Percentiles rank a stretch among this genome's conserved stretches.
Conservation (phyloP, 1,140 invertebrate genomes). For the Caenorhabditis latens region DNA sequence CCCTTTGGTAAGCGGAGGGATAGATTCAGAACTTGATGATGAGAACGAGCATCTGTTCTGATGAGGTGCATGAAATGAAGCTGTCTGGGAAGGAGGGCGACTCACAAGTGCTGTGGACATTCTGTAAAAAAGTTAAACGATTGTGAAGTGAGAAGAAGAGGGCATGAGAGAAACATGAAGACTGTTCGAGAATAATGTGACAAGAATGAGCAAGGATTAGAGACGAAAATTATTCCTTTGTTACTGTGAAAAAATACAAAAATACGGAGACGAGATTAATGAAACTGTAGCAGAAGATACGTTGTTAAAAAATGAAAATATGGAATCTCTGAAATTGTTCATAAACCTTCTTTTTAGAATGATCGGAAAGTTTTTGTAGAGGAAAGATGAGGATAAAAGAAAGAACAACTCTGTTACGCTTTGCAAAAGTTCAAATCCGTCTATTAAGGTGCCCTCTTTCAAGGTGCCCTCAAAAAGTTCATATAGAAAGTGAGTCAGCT, state of each 20-base stretch:
- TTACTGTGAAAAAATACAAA: too few relatives aligned
- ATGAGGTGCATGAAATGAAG: slow-evolving; percentile 28
- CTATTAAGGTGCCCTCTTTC: too few relatives aligned
- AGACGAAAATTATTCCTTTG: too few relatives aligned
- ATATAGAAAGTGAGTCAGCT: slow-evolving; percentile 32
- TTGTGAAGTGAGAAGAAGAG: background rate
- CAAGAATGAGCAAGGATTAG: too few relatives aligned
- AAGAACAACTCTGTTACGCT: too few relatives aligned
- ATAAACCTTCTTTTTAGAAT: too few relatives aligned
- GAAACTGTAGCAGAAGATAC: too few relatives aligned
- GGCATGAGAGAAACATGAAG: background rate
- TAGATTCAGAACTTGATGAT: slow-evolving; percentile 10
- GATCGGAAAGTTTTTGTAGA: too few relatives aligned
- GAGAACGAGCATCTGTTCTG: slow-evolving; percentile 28
- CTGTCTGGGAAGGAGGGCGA: slow-evolving; percentile 39
- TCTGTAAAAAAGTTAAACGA: background rate
- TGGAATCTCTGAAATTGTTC: too few relatives aligned
- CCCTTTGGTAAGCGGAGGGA: background rate
- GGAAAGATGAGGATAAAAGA: background rate
- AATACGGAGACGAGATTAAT: too few relatives aligned
- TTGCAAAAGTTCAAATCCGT: background rate
- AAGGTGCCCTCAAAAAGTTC: slow-evolving; percentile 11
- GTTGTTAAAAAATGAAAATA: too few relatives aligned
- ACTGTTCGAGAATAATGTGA: too few relatives aligned
- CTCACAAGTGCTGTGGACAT: slow-evolving; percentile 42